Evolutionary conservation across 2,888 invertebrate genomes (phyloP), one percentile per base, ranked within the genome.

Genomic region (Drosophila parthenogenetica): DNA sequence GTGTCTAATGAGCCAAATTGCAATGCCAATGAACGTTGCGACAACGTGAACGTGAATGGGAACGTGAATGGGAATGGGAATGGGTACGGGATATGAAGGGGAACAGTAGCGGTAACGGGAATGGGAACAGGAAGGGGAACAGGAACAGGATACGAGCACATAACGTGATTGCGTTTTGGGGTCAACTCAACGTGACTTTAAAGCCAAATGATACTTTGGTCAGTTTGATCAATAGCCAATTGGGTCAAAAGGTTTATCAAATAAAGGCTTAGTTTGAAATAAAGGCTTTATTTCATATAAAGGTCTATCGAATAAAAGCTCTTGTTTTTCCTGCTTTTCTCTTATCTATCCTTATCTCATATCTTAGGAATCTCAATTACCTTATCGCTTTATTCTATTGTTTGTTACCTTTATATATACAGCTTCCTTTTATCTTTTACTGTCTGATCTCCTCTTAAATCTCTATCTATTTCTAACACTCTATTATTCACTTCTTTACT

Each of bases 1-100:
- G 89, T 78, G 81, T 82, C 81, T 87, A 89, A 89, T 89, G 89
- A 89, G 89, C 87, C 84, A 87, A 89, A 80, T 80, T 86, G 82
- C 79, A 62, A 73, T 84, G 67, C 68, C 73, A 79, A 79, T 79
- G 85, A 84, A 78, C 78, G 81, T 70, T 73, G 71, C 78, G 66
- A 68, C 69, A 65, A 65, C n/a, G 58, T 5, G 22, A 45, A 51
- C 11, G 61, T 14, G 48, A 62, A 54, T 10, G 46, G 2, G 19
- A 40, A 39, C 3, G 29, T 8, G 37, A 51, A 37, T 14, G 35
- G 5, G 35, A 53, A 62, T 16, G 50, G 35, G 37, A 49, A 25
- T 10, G 17, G 13, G 32, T 42, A 42, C 3, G 46, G 32, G 8
- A 35, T 13, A 8, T 7, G 29, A 8, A 29, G 29, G 29, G 17